phyloP scores from a whole-genome alignment of 2,888 invertebrate species.

The Drosophila dives region DNA sequence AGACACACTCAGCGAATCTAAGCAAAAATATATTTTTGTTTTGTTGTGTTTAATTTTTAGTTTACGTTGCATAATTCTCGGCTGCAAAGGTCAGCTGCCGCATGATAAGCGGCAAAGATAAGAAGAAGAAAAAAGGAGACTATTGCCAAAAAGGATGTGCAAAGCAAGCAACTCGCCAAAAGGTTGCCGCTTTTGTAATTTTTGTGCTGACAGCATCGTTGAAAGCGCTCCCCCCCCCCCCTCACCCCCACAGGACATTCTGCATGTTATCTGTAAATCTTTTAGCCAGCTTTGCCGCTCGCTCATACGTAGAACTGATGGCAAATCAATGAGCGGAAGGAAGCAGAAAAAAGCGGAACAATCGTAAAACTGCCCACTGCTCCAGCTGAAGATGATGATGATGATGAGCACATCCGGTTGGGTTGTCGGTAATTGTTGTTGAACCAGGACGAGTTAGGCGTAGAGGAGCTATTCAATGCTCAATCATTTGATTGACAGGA shows the following conservation, averaged over 20 bases:
- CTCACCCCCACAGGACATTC: constrained; percentile 7
- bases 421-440: background rate
- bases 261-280: constrained; percentile 34
- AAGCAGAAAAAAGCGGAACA: background rate
- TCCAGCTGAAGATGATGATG: background rate
- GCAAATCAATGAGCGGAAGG: constrained; percentile 52
- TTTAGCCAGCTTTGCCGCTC: constrained; percentile 8
- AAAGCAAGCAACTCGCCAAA: constrained; percentile 7
- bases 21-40: constrained; percentile 44
- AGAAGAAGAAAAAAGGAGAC: background rate
- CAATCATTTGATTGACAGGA: constrained; percentile 74
- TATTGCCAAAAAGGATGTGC: background rate
- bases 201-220: constrained; percentile 66
- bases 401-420: background rate
- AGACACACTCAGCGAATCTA: background rate
- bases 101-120: constrained; percentile 32
- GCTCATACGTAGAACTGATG: background rate
- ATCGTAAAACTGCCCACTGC: no score
- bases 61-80: constrained; percentile 78
- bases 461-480: constrained; percentile 35
- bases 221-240: constrained; percentile 39
- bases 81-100: constrained; percentile 43
- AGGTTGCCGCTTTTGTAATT: constrained; percentile 32
- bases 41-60: constrained; percentile 68
- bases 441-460: background rate